These are phyloP conservation scores for Emmelina monodactyla DNA, from an alignment of 2,888 invertebrate genomes.

Conservation along the genomic window DNA sequence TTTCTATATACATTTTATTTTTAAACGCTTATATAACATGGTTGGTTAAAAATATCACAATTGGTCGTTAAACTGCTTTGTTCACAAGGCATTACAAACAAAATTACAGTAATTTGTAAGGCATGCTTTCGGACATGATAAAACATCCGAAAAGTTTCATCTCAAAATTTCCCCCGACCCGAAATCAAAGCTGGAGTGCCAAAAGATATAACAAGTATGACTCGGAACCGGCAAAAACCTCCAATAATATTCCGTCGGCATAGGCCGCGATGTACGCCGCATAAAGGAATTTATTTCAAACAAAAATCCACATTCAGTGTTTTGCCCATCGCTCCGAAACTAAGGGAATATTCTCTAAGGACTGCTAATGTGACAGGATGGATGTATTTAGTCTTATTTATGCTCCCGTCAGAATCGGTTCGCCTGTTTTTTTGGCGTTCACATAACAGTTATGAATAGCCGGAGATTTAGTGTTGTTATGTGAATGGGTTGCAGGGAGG, in stretches of 20 bases:
- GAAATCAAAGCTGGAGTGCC: slow-evolving; percentile 11
- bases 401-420: slow-evolving; percentile 6
- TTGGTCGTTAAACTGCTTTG: too few relatives aligned
- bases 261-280: slow-evolving; percentile 14
- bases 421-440: not conserved
- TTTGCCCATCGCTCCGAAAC: slow-evolving; percentile 29
- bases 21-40: too few relatives aligned
- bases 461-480: too few relatives aligned
- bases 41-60: too few relatives aligned
- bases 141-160: slow-evolving; percentile 16
- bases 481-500: too few relatives aligned
- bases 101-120: too few relatives aligned
- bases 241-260: slow-evolving; percentile 24
- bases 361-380: slow-evolving; percentile 47
- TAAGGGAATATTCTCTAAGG: slow-evolving; percentile 43
- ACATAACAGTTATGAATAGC: not conserved
- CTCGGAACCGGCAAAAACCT: slow-evolving; percentile 20
- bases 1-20: too few relatives aligned
- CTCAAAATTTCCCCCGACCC: slow-evolving; percentile 10
- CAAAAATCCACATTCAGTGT: slow-evolving; percentile 19
- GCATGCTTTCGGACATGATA: too few relatives aligned
- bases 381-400: slow-evolving; percentile 37
- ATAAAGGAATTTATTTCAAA: slow-evolving; percentile 22
- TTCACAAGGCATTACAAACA: too few relatives aligned
- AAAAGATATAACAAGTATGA: slow-evolving; percentile 21